Evolutionary conservation across 2,797 vertebrate genomes (phyloP), one percentile per base, ranked within the genome.

Genomic region (Scyliorhinus canicula): DNA sequence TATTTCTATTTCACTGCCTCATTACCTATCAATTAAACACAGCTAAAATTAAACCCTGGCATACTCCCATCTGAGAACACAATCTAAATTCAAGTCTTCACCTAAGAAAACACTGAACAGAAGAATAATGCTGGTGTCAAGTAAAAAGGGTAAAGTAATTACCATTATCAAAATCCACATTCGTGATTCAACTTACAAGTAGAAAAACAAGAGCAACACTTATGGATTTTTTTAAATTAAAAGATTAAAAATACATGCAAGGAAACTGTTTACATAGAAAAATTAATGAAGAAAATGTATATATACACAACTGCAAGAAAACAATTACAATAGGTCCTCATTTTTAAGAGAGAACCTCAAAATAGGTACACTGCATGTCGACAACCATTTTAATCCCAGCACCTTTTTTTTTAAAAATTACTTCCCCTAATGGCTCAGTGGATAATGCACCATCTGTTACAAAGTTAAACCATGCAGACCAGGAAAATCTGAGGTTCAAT

Each of bases 61-160:
- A 94, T 74, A 74, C 93, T 94, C 93, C 93, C 93, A 94, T 94
- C 50, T 94, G 93, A 74, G 93, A 69, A 74, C 93, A 94, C 67
- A 94, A 71, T 94, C 93, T 94, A 94, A 52, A 94, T 94, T 94
- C 93, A 94, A 74, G 93, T 52, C 93, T 93, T 93, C 93, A 94
- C 67, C 93, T 71, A 74, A 71, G 67, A 94, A 94, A 94, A 74
- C 67, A 94, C 16, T 71, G 93, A 94, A 94, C 67, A 94, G 67
- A 52, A 93, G 91, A 94, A 94, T 94, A 94, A 94, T 94, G 93
- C 93, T 40, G 67, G 93, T 94, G 93, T 94, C 93, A 94, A 94
- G 93, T 74, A 71, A 74, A 74, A 74, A 94, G 67, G 93, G 67
- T 94, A 94, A 94, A 94, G 67, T 52, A 94, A 94, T 94, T 94